Evolutionary conservation across 2,888 invertebrate genomes (phyloP).

Genomic region (Pollenia griseotomentosa): DNA sequence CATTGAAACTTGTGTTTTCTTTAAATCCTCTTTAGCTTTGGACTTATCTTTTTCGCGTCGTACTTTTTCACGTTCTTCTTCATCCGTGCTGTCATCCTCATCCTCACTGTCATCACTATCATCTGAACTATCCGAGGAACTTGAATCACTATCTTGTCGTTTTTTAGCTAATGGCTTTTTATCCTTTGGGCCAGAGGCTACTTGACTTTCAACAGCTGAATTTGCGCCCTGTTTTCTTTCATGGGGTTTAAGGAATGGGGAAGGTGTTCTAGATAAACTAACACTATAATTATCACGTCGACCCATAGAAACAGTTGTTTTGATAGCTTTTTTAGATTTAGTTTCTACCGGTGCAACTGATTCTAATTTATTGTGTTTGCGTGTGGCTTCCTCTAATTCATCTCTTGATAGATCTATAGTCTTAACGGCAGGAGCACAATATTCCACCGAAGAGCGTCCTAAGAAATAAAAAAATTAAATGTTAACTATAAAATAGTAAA

Average conservation of each 20-base stretch:
- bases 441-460: constrained; percentile 80
- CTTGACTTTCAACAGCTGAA: constrained; percentile 39
- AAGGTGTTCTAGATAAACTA: constrained; percentile 93
- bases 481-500: too few species aligned
- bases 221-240: constrained; percentile 78
- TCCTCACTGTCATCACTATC: constrained; percentile 83
- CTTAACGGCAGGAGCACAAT: constrained; percentile 78
- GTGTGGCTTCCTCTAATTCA: constrained; percentile 74
- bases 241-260: constrained; percentile 90
- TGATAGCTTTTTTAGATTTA: constrained; percentile 66
- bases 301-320: constrained; percentile 62
- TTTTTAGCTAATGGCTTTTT: constrained; percentile 74
- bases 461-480: not conserved
- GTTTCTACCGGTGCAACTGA: constrained; percentile 34
- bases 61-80: constrained; percentile 61
- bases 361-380: constrained; percentile 64
- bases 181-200: constrained; percentile 37
- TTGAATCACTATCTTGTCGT: constrained; percentile 84
- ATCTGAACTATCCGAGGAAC: constrained; percentile 85
- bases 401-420: constrained; percentile 80
- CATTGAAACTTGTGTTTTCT: constrained; percentile 45
- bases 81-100: constrained; percentile 76
- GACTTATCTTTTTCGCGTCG: constrained; percentile 67
- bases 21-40: constrained; percentile 65
- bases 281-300: constrained; percentile 86